phyloP scores from a whole-genome alignment of 1,140 invertebrate species.

The Drosophila baimaii region DNA sequence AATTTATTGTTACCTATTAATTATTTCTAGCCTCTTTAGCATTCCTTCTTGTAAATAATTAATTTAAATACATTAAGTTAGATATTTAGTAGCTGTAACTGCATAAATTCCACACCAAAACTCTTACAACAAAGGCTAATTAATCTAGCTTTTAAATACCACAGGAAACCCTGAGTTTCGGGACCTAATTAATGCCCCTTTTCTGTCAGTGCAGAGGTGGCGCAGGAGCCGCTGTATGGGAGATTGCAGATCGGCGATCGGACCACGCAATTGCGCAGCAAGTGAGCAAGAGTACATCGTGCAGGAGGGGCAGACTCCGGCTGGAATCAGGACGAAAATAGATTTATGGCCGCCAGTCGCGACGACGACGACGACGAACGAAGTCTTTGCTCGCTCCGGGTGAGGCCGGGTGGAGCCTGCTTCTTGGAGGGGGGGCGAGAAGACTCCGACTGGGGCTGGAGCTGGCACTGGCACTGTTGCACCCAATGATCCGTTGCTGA shows the following conservation, averaged over 20 bases:
- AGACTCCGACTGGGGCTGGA: too few relatives aligned
- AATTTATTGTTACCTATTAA: too few relatives aligned
- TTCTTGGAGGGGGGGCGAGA: constrained; percentile 22
- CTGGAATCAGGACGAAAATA: constrained; percentile 74
- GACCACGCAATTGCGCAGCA: constrained; percentile 71
- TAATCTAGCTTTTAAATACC: neutral
- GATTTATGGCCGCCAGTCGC: constrained; percentile 76
- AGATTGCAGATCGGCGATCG: constrained; percentile 13
- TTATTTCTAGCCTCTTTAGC: neutral
- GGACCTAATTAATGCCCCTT: neutral
- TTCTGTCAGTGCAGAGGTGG: constrained; percentile 19
- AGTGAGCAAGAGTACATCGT: constrained; percentile 41
- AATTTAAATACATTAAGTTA: neutral
- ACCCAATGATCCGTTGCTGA: constrained; percentile 18
- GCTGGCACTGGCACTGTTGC: constrained; percentile 6
- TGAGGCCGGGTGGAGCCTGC: constrained; percentile 40
- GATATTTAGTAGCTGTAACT: neutral
- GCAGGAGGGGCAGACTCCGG: constrained; percentile 12
- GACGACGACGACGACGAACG: too few relatives aligned
- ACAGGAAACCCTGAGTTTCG: too few relatives aligned
- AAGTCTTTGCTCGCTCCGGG: constrained; percentile 49
- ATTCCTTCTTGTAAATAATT: neutral
- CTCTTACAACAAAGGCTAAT: neutral
- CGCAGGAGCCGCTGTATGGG: constrained; percentile 18
- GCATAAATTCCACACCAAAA: neutral